Evolutionary conservation across 2,797 vertebrate genomes (phyloP).

Genomic region (Apogon talboti): DNA sequence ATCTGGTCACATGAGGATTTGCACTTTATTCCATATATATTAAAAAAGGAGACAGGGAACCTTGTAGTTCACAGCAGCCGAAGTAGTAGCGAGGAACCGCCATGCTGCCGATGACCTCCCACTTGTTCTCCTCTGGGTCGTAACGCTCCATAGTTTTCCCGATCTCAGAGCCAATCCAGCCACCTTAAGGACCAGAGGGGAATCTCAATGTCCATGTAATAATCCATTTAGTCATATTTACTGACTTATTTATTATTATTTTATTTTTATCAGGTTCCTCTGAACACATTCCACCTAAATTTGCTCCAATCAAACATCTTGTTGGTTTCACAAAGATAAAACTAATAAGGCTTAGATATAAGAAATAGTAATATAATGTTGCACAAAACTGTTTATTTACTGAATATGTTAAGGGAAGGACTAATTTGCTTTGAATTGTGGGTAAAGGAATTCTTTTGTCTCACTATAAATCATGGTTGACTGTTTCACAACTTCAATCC

Average conservation of each 20-base stretch:
- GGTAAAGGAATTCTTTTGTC: too few relatives aligned
- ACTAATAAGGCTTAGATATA: too few relatives aligned
- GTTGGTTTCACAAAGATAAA: too few relatives aligned
- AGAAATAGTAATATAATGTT: too few relatives aligned
- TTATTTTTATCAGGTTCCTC: neutral
- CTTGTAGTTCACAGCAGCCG: slow-evolving; percentile 97
- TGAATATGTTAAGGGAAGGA: too few relatives aligned
- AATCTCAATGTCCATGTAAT: neutral
- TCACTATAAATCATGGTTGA: too few relatives aligned
- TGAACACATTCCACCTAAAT: neutral
- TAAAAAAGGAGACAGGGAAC: slow-evolving; percentile 67
- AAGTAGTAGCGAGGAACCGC: slow-evolving; percentile 93
- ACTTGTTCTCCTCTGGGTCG: slow-evolving; percentile 95
- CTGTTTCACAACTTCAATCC: too few relatives aligned
- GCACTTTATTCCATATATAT: neutral
- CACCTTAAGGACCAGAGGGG: slow-evolving; percentile 81
- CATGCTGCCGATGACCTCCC: slow-evolving; percentile 96
- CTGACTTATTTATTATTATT: neutral
- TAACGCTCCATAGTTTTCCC: slow-evolving; percentile 96
- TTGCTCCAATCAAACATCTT: neutral
- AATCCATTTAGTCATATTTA: neutral
- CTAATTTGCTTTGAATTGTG: too few relatives aligned
- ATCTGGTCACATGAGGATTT: neutral
- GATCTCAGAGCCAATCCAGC: slow-evolving; percentile 96
- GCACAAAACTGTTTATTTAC: too few relatives aligned